These are phyloP conservation scores for Phyto melanocephala DNA, from an alignment of 2,888 invertebrate genomes.

Conservation along the genomic window DNA sequence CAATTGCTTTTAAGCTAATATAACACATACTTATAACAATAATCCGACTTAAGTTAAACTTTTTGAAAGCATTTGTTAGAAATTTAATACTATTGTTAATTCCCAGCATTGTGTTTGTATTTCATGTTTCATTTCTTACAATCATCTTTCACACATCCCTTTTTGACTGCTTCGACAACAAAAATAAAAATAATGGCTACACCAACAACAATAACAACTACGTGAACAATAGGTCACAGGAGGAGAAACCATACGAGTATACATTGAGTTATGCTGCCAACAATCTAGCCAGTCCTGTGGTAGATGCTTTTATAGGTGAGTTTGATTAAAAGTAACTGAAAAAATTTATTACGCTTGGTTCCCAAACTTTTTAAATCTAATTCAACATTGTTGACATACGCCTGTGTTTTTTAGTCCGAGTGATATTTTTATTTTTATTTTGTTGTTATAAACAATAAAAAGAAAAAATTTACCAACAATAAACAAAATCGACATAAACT, in stretches of 20 bases:
- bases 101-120: constrained; percentile 30
- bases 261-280: constrained; percentile 63
- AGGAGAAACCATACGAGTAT: constrained; percentile 69
- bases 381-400: too few relatives aligned
- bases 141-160: background rate
- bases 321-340: background rate
- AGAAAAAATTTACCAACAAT: too few relatives aligned
- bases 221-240: constrained; percentile 64
- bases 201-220: constrained; percentile 5
- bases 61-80: background rate
- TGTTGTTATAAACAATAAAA: too few relatives aligned
- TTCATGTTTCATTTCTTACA: constrained; percentile 14
- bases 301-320: constrained; percentile 69
- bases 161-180: background rate
- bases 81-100: constrained; percentile 45
- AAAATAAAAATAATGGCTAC: background rate
- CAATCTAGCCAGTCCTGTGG: constrained; percentile 67
- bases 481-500: too few relatives aligned
- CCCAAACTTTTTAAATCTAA: too few relatives aligned
- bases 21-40: background rate
- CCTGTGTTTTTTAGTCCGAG: too few relatives aligned
- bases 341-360: background rate
- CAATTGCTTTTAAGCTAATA: constrained; percentile 38
- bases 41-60: constrained; percentile 45
- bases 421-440: too few relatives aligned